Conservation (phyloP, 2,113 vertebrate species). For the Cygnus buccinator region DNA sequence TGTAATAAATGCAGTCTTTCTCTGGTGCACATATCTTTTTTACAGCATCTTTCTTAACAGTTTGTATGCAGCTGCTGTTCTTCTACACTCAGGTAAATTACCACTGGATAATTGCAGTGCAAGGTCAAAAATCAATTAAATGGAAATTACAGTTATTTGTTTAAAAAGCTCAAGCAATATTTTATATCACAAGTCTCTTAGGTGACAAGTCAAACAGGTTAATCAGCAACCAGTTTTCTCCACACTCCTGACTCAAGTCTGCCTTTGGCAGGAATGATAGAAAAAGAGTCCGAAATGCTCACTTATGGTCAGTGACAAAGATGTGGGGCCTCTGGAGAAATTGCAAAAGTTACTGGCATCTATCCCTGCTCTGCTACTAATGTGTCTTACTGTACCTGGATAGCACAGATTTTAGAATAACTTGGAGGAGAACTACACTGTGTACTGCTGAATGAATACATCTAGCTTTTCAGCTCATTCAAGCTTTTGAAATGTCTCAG, state of each 20-base stretch:
- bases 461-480: not conserved
- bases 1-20: conserved; percentile 6
- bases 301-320: not conserved
- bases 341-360: not conserved
- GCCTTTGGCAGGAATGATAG: not conserved
- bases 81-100: conserved; percentile 39
- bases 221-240: conserved; percentile 26
- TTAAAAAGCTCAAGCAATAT: conserved; percentile 53
- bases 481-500: not conserved
- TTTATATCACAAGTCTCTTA: conserved; percentile 36
- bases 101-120: conserved; percentile 32
- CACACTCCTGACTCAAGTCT: conserved; percentile 19
- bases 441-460: not conserved
- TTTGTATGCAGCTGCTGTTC: not conserved
- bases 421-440: not conserved
- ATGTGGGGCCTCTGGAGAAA: not conserved
- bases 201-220: conserved; percentile 24
- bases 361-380: not conserved
- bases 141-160: conserved; percentile 64
- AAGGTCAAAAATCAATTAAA: conserved; percentile 68
- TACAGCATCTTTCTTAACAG: not conserved
- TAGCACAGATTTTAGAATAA: not conserved
- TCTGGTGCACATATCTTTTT: not conserved
- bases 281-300: not conserved
- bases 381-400: not conserved